A percentile compares a stretch with the other conserved stretches of the same genome.
phyloP scores from a whole-genome alignment of 2,113 vertebrate species.

The Oceanites oceanicus region DNA sequence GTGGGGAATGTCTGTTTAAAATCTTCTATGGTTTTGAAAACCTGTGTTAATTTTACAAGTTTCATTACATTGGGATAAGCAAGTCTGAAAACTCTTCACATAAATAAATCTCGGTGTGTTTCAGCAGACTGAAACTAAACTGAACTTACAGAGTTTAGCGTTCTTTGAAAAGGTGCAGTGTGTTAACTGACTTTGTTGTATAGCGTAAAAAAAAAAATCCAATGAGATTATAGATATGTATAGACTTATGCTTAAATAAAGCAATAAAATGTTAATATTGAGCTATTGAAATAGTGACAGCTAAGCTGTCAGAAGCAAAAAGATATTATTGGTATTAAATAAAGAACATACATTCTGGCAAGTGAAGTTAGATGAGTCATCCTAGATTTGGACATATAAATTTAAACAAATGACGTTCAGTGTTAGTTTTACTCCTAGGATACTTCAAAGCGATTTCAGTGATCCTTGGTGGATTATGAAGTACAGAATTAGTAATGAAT shows the following conservation, averaged over 20 bases:
- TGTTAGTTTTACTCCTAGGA: conserved; percentile 11
- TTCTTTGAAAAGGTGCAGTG: background rate
- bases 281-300: background rate
- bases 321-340: conserved; percentile 5
- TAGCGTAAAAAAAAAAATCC: background rate
- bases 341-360: background rate
- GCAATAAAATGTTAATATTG: background rate
- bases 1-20: background rate
- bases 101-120: background rate
- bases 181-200: background rate
- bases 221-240: background rate
- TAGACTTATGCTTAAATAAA: background rate
- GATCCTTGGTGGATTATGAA: conserved; percentile 23
- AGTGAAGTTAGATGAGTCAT: background rate
- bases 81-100: background rate
- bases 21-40: background rate
- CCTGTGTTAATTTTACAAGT: background rate
- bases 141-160: background rate
- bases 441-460: background rate
- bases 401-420: conserved; percentile 38
- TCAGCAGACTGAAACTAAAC: background rate
- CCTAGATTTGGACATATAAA: background rate
- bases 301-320: background rate
- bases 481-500: background rate
- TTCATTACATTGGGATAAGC: background rate